Base-by-base conservation (phyloP, 2,888 invertebrate genomes). In the Amblyjoppa proteus region DNA sequence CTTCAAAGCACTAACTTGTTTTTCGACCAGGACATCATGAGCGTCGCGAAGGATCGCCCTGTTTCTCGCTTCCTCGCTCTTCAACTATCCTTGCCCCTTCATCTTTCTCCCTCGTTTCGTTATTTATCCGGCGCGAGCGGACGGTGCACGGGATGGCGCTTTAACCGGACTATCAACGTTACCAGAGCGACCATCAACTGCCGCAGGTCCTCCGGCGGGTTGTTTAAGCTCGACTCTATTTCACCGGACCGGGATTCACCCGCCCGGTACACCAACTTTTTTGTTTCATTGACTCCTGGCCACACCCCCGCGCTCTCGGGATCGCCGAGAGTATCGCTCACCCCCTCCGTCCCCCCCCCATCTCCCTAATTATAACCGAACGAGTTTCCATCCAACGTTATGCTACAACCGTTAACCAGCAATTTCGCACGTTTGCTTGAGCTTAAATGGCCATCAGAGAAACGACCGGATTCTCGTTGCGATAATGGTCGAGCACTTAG, bases 1-100 rank as follows among this genome's bases (percentile, higher is more conserved):
- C 92, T 92, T 93, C 92, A 93, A 93, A 93, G 93, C 91, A 89
- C 87, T 77, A 87, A 88, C 92, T 91, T 91, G 91, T 89, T 91
- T 92, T 91, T 88, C 87, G 88, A 92, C 73, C 91, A 93, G 92
- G 93, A 84, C 83, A 89, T 51, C 88, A 93, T 89, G 85, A 77
- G 38, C 4, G 1, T 7, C 13, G 61, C 61, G 81, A 89, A 92
- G 88, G 13, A 68, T 34, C 20, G 11, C 45, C 61, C 34, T 13
- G 20, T 51, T 28, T 25, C 25, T 51, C 70, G 70, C 51, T 69
- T 28, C 69, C 69, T 77, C 69, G 9, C 70, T 80, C 66, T 53
- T 71, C 64, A 4, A 73, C 56, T 64, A 68, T 70, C 66, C 75
- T 73, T 83, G 34, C 38, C 28, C 25, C 66, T 25, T 41, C 20